A percentile compares a stretch with the other conserved stretches of the same genome.
Evolutionary conservation across 2,888 invertebrate genomes (phyloP).

Genomic region (Cryptus armator): DNA sequence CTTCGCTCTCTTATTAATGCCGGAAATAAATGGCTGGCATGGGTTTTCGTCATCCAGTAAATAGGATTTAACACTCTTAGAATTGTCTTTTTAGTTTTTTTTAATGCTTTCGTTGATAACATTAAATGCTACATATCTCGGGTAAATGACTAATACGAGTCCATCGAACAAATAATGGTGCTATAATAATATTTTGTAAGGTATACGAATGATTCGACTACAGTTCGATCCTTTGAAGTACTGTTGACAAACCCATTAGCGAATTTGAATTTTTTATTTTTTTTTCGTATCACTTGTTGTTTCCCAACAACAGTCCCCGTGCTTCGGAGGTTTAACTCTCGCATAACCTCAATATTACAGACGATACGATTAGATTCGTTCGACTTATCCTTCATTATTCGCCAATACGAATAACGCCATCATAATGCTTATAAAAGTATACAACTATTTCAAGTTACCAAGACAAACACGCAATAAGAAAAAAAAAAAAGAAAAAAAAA

Average conservation of each 20-base stretch:
- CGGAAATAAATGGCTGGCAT: conserved; percentile 41
- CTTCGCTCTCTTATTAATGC: conserved; percentile 4
- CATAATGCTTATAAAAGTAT: conserved; percentile 52
- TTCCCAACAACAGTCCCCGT: not conserved
- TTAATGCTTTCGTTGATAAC: conserved; percentile 63
- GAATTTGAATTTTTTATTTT: no score
- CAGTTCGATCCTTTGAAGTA: conserved; percentile 2
- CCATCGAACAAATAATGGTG: conserved; percentile 57
- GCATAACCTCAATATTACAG: conserved; percentile 19
- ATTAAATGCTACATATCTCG: conserved; percentile 45
- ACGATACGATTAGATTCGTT: conserved; percentile 14
- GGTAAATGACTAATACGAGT: conserved; percentile 39
- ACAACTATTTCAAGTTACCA: conserved; percentile 59
- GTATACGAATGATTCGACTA: conserved; percentile 19
- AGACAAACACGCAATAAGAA: conserved; percentile 14
- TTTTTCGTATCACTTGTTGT: not conserved
- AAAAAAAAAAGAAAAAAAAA: conserved; percentile 14
- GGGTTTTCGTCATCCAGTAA: conserved; percentile 55
- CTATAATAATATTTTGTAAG: conserved; percentile 39
- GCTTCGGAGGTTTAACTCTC: conserved; percentile 12
- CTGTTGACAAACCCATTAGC: not conserved
- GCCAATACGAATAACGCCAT: conserved; percentile 60
- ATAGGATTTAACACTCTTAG: conserved; percentile 45
- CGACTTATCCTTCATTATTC: conserved; percentile 16
- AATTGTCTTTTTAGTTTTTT: conserved; percentile 10